Evolutionary conservation across 1,140 invertebrate species (phyloP).

Genomic region (Pararge aegeria): DNA sequence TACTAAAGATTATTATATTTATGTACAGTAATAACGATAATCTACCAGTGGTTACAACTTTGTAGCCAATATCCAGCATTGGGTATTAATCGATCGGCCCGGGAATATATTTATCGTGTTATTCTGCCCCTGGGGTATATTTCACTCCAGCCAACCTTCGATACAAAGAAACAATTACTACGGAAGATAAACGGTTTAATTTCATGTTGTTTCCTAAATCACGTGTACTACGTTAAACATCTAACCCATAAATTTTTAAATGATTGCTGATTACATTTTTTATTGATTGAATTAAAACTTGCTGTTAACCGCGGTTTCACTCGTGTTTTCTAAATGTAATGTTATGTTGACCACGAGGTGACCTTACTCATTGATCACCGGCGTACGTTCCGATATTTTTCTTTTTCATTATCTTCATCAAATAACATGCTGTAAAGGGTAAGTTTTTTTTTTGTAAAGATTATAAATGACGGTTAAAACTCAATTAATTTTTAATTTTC

Average conservation of each 20-base stretch:
- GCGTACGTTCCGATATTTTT: no score
- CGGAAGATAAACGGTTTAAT: constrained; percentile 10
- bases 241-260: not conserved
- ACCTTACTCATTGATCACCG: no score
- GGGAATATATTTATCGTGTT: constrained; percentile 14
- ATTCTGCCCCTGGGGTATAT: constrained; percentile 11
- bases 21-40: not conserved
- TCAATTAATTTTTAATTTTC: no score
- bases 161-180: constrained; percentile 17
- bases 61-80: not conserved
- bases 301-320: no score
- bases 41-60: not conserved
- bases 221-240: not conserved
- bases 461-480: no score
- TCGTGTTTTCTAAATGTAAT: no score
- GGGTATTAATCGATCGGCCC: not conserved
- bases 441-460: no score
- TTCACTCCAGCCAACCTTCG: not conserved
- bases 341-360: no score
- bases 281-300: not conserved
- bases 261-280: no score
- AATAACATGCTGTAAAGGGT: no score
- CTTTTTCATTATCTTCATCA: no score
- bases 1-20: not conserved
- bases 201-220: constrained; percentile 9